Evolutionary conservation across 2,113 vertebrate genomes (phyloP).

Genomic region (Dromiciops gliroides): DNA sequence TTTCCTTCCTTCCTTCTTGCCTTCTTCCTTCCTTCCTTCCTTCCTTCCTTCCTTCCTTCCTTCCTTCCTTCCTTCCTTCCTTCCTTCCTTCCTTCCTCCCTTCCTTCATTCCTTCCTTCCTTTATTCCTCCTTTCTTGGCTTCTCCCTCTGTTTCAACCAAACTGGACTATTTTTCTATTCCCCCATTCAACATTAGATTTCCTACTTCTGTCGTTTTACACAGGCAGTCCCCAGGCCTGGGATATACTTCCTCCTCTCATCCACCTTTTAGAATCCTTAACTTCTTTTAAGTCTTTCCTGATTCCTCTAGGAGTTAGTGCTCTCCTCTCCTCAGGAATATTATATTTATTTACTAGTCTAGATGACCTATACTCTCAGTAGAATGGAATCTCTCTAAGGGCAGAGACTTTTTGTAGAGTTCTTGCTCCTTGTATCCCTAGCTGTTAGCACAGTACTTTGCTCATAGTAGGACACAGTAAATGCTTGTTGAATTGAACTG

Average conservation of each 20-base stretch:
- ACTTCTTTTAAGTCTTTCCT: neutral
- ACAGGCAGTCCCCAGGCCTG: neutral
- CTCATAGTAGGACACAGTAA: neutral
- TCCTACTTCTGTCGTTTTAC: neutral
- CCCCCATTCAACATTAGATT: neutral
- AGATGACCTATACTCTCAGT: neutral
- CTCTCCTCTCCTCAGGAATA: neutral
- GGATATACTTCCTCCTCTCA: neutral
- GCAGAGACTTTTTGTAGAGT: neutral
- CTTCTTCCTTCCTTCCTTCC: no score
- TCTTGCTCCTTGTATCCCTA: neutral
- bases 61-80: no score
- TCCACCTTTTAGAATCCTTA: neutral
- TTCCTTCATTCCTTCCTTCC: neutral
- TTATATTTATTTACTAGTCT: neutral
- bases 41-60: no score
- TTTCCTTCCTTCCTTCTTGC: no score
- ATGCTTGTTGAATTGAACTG: neutral
- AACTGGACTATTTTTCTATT: neutral
- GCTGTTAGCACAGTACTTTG: neutral
- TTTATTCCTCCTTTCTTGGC: neutral
- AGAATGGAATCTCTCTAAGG: neutral
- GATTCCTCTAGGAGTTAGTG: neutral
- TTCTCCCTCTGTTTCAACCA: neutral
- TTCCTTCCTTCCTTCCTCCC: fast-evolving